Base-by-base conservation (phyloP, 2,888 invertebrate genomes). In the Neocrepidodera transversa region DNA sequence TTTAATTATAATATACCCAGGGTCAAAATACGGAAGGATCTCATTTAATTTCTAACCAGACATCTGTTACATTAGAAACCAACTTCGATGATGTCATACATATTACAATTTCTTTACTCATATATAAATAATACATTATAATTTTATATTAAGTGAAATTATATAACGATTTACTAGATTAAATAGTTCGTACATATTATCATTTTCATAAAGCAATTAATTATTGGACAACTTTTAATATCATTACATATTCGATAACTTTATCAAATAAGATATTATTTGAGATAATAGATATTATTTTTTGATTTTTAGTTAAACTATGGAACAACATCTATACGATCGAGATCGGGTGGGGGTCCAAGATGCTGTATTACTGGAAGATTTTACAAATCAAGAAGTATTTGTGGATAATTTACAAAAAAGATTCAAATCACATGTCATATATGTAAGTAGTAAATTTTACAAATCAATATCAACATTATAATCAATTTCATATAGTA, bases 311-410 rank as follows among this genome's bases (percentile, higher is more conserved):
- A 70, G 68, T 58, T 67, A 63, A 74, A 83, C 80, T 72, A 93
- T 93, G 92, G 92, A 93, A 82, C 86, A 87, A 72, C 86, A 88
- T 68, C 83, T 93, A 68, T 87, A 91, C 78, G 90, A 91, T 72
- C 86, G 95, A 65, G 93, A 95, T 79, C 86, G 90, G 65, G 92
- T 92, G 30, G 96, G 96, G 51, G 92, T 96, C 18, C 92, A 94
- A 78, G 95, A 96, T 82, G 93, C 93, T 78, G 92, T 96, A 57
- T 85, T 96, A 52, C 85, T 96, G 45, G 95, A 95, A 77, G 88
- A 95, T 79, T 93, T 86, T 80, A 85, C 86, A 63, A 92, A 87
- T 72, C 90, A 92, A 71, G 82, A 84, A 1, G 93, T 90, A 38
- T 95, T 96, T 79, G 87, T 93, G 52, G 92, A 92, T 70, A 96